Evolutionary conservation across 2,113 vertebrate genomes (phyloP), one percentile per base, ranked within the genome.

Genomic region (Dicerorhinus sumatrensis): DNA sequence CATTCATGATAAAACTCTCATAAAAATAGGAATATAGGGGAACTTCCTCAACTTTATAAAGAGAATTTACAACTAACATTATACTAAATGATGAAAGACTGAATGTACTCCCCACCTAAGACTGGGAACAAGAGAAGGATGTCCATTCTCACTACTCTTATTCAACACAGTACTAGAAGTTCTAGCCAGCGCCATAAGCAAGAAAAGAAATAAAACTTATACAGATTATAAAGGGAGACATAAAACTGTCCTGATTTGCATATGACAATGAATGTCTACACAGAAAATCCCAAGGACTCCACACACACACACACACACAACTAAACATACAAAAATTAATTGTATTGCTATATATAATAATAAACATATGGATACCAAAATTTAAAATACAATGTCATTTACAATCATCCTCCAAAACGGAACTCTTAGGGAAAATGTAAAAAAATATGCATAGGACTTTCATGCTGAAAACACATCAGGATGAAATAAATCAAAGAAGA

Each of bases 1-100:
- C 58, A 87, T 75, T 91, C 51, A 88, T 91, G 27, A 69, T 81
- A 86, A 90, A 96, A 80, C n/a, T 73, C 63, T 54, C 14, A 81
- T 14, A 84, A 94, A 67, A 85, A 72, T 7, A 75, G 21, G 5
- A 86, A 73, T 60, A 69, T 73, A 33, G 21, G 58, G 58, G 12
- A 91, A 67, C 12, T 33, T 87, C 46, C 51, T 82, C 65, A 73
- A 65, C 8, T 91, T 81, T 60, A 65, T 60, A 76, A 60, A 75
- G 27, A 48, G 20, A 29, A 58, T 27, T 25, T 62, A 56, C 16
- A 70, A 83, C 8, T 70, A 70, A 39, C 72, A 82, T 77, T 85
- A 72, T n/a, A 56, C 29, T 60, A 89, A 81, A 17, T 86, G 13
- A 60, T 51, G 4, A 89, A 92, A 83, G 31, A 46, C 9, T 58